Evolutionary conservation across 2,888 invertebrate genomes (phyloP).

Genomic region (Andricus curvator): DNA sequence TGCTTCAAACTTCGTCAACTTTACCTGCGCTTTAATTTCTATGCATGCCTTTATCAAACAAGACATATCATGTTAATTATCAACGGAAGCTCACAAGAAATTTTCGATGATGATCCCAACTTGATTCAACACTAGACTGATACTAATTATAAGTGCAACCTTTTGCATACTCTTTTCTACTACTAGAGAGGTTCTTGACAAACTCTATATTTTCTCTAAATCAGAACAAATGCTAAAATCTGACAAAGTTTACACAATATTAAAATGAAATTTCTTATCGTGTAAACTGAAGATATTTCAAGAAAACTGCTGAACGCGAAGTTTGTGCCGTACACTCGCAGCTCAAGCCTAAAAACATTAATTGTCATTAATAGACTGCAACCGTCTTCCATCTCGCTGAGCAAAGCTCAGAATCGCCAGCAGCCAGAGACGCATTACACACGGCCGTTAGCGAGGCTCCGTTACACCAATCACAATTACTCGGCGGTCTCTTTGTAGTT

Average conservation of each 20-base stretch:
- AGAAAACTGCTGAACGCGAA: neutral
- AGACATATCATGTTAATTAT: neutral
- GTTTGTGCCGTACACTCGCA: neutral
- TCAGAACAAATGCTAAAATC: no score
- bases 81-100: neutral
- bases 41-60: neutral
- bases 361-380: conserved; percentile 34
- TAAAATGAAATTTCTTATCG: neutral
- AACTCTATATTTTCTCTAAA: no score
- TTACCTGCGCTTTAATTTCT: neutral
- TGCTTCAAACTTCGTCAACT: neutral
- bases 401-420: conserved; percentile 24
- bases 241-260: neutral
- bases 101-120: no score
- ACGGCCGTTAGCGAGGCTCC: conserved; percentile 29
- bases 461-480: conserved; percentile 40
- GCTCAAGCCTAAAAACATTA: conserved; percentile 21
- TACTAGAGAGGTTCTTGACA: no score
- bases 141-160: no score
- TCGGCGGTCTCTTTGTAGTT: conserved; percentile 59
- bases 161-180: no score
- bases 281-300: neutral
- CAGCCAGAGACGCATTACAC: conserved; percentile 24
- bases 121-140: no score
- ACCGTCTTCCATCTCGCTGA: conserved; percentile 18